Evolutionary conservation across 1,140 invertebrate genomes (phyloP).

Genomic region (Planococcus citri): DNA sequence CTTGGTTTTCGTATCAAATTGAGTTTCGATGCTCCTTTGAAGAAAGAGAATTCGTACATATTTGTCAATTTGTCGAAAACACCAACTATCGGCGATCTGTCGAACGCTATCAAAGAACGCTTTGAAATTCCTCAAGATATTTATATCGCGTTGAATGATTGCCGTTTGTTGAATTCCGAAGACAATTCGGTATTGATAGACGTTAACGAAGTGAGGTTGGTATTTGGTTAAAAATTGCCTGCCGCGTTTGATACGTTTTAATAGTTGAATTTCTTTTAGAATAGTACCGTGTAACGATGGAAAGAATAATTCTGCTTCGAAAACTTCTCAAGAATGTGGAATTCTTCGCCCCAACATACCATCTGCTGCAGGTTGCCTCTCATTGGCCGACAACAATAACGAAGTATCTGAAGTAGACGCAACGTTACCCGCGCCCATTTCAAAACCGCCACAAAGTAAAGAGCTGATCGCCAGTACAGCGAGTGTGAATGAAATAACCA

Average conservation of each 20-base stretch:
- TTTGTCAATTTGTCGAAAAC: not conserved
- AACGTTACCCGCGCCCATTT: no score
- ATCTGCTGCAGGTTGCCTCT: no score
- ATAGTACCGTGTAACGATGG: no score
- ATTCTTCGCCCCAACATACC: no score
- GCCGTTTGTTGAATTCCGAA: not conserved
- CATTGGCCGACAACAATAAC: no score
- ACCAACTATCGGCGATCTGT: not conserved
- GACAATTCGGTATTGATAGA: not conserved
- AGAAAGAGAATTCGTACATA: not conserved
- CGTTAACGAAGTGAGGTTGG: not conserved
- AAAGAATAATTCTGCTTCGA: no score
- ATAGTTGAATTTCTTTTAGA: no score
- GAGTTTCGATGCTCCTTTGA: not conserved
- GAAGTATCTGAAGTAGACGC: no score
- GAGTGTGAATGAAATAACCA: not conserved
- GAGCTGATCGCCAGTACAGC: no score
- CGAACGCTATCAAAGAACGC: not conserved
- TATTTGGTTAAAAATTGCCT: not conserved
- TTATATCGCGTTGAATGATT: not conserved
- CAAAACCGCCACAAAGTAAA: no score
- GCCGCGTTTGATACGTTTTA: not conserved
- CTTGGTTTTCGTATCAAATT: slow-evolving; percentile 1
- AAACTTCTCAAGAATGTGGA: no score
- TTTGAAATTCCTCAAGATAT: not conserved